These are phyloP conservation scores for Molorchus minor DNA, from an alignment of 2,888 invertebrate species.

Conservation along the genomic window DNA sequence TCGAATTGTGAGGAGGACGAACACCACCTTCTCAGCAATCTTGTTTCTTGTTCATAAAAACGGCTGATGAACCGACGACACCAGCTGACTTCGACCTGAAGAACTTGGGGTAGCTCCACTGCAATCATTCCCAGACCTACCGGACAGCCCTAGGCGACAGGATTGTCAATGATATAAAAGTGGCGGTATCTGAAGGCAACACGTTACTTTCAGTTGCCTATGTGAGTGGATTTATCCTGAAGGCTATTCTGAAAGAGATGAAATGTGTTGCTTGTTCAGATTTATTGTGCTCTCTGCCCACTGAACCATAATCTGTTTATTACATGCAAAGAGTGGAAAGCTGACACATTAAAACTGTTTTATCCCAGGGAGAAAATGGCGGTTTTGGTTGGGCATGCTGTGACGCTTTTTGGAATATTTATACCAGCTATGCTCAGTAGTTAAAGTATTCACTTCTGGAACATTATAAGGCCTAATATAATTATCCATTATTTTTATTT, in stretches of 20 bases:
- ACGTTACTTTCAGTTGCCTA: constrained; percentile 1
- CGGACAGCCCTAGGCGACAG: constrained; percentile 5
- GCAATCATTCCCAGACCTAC: not conserved
- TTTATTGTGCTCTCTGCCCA: constrained; percentile 2
- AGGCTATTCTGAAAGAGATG: constrained; percentile 5
- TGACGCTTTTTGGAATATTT: too few species aligned
- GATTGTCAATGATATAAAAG: not conserved
- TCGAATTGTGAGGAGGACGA: constrained; percentile 35
- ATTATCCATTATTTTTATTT: too few species aligned
- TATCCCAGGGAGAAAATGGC: too few species aligned
- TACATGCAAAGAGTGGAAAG: too few species aligned
- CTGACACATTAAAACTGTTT: too few species aligned
- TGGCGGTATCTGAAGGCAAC: not conserved
- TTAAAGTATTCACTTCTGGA: too few species aligned
- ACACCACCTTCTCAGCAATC: constrained; percentile 7
- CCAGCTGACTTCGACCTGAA: not conserved
- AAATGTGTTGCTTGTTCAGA: constrained; percentile 2
- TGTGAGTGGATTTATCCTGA: constrained; percentile 1
- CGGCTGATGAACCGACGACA: constrained; percentile 3
- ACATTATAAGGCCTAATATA: too few species aligned
- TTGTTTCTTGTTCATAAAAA: constrained; percentile 1
- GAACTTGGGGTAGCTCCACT: not conserved
- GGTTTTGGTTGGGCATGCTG: too few species aligned
- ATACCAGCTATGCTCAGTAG: too few species aligned
- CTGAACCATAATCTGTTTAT: too few species aligned